Conservation (phyloP, 2,888 invertebrate genomes). For the Calliopum simillimum region DNA sequence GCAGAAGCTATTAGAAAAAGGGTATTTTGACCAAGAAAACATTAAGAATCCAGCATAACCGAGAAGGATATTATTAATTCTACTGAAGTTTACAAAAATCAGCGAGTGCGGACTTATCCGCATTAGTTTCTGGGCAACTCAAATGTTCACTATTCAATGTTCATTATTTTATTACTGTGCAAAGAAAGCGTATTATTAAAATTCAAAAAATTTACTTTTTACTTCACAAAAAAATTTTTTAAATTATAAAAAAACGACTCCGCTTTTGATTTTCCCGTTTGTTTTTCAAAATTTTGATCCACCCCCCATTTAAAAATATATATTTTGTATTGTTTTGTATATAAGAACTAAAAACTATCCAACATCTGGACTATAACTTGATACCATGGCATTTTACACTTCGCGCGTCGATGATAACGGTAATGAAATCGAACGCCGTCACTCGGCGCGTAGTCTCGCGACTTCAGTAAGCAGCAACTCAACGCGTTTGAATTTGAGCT, state of each 20-base stretch:
- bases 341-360: not conserved
- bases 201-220: constrained; percentile 9
- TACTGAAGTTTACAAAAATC: too few species aligned
- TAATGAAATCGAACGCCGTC: constrained; percentile 48
- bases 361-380: not conserved
- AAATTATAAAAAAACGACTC: constrained; percentile 31
- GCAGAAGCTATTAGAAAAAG: too few species aligned
- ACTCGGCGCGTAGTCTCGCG: constrained; percentile 43
- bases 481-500: constrained; percentile 41
- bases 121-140: too few species aligned
- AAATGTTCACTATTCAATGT: too few species aligned
- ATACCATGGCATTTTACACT: constrained; percentile 54
- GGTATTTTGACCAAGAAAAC: too few species aligned
- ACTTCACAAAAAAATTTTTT: constrained; percentile 23
- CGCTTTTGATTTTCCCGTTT: constrained; percentile 24
- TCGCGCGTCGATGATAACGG: constrained; percentile 50
- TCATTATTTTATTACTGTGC: too few species aligned
- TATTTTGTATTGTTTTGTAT: constrained; percentile 21
- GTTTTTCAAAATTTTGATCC: constrained; percentile 29
- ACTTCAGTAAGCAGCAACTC: constrained; percentile 33
- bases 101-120: too few species aligned
- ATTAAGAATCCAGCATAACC: too few species aligned
- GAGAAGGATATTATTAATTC: too few species aligned
- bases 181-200: not conserved
- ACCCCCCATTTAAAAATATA: constrained; percentile 19